phyloP scores from a whole-genome alignment of 2,113 vertebrate species.

The Brachionichthys hirsutus region DNA sequence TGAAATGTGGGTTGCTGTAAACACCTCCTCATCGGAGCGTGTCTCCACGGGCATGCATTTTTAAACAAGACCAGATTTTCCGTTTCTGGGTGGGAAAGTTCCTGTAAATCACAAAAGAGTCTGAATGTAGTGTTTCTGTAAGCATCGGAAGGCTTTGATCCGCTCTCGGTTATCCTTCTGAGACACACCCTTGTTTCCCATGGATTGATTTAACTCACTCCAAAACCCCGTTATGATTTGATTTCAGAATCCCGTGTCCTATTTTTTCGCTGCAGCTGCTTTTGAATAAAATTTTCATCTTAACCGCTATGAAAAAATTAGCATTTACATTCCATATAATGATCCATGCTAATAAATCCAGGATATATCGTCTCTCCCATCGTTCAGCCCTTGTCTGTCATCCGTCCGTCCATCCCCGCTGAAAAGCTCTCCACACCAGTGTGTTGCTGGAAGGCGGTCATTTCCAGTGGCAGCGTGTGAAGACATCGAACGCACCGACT shows the following conservation, averaged over 20 bases:
- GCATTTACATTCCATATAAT: conserved; percentile 1
- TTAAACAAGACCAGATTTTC: conserved; percentile 40
- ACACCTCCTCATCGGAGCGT: conserved; percentile 3
- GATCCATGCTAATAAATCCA: conserved; percentile 16
- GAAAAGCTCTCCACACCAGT: conserved; percentile 13
- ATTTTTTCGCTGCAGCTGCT: conserved; percentile 24
- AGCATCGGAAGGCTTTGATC: conserved; percentile 34
- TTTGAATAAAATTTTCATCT: conserved; percentile 17
- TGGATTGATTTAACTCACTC: conserved; percentile 26
- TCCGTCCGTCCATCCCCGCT: conserved; percentile 31
- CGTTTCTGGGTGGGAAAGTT: conserved; percentile 9
- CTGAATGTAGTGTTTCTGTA: conserved; percentile 14
- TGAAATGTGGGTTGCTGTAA: conserved; percentile 17
- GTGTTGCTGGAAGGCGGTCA: too few species aligned
- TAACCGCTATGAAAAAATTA: conserved; percentile 1
- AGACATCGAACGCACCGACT: too few species aligned
- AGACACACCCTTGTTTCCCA: conserved; percentile 16
- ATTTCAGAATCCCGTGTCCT: conserved; percentile 18
- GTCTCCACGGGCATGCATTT: conserved; percentile 20
- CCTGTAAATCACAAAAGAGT: conserved; percentile 26
- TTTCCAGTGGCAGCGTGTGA: too few species aligned
- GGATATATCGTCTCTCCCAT: conserved; percentile 13
- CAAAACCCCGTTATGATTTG: conserved; percentile 29
- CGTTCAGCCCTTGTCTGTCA: conserved; percentile 27
- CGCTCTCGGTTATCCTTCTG: conserved; percentile 28